phyloP scores from a whole-genome alignment of 2,797 vertebrate species.

The Acropternis orthonyx region DNA sequence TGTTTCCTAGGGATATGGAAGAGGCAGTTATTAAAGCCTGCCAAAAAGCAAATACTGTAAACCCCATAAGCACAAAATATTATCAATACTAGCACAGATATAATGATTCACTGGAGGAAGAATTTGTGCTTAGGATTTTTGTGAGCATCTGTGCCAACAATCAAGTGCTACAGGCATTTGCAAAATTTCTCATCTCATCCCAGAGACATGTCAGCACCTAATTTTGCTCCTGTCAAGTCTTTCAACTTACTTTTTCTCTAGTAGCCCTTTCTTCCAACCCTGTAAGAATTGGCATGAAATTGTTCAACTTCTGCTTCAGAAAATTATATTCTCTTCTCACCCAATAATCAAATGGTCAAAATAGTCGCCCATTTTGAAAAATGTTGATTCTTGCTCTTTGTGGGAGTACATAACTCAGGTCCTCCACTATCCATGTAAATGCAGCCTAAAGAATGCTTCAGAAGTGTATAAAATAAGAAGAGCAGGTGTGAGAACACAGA shows the following conservation, averaged over 20 bases:
- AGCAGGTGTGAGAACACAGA: not conserved
- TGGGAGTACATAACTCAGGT: not conserved
- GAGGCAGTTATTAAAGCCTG: conserved; percentile 24
- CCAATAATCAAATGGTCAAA: not conserved
- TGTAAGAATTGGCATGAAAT: not conserved
- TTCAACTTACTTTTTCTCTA: not conserved
- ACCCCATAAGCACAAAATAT: conserved; percentile 9
- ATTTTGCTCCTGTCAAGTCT: not conserved
- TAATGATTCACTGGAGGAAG: not conserved
- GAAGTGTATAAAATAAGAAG: not conserved
- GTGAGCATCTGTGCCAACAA: not conserved
- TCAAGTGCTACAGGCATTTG: not conserved
- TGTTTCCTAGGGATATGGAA: not conserved
- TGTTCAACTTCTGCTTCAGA: not conserved
- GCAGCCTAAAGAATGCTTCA: not conserved
- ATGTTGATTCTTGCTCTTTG: not conserved
- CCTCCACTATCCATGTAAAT: not conserved
- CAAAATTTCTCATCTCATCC: not conserved
- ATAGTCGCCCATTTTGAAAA: not conserved
- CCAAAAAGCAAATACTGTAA: conserved; percentile 7
- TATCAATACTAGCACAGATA: not conserved
- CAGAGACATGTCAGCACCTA: not conserved
- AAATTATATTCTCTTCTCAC: not conserved
- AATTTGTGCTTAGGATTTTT: not conserved
- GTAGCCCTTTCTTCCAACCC: not conserved